Percentiles rank a stretch among this genome's conserved stretches.
These are phyloP conservation scores for Luffia ferchaultella DNA, from an alignment of 2,888 invertebrate genomes.

Conservation along the genomic window DNA sequence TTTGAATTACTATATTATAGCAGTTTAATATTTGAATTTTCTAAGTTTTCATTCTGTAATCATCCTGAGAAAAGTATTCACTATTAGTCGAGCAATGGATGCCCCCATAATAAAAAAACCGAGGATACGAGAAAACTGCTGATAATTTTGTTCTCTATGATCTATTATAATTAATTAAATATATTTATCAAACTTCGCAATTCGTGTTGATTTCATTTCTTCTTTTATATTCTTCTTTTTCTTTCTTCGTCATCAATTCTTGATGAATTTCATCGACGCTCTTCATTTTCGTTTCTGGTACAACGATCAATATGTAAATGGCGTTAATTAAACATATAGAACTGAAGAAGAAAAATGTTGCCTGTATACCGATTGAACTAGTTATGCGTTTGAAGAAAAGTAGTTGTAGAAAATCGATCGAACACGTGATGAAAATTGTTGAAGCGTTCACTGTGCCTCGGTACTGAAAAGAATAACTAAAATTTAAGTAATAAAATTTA, in stretches of 20 bases:
- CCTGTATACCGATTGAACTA: conserved; percentile 30
- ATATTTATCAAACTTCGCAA: no score
- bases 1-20: no score
- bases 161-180: no score
- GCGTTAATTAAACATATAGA: conserved; percentile 29
- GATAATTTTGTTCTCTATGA: no score
- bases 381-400: conserved; percentile 43
- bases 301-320: conserved; percentile 26
- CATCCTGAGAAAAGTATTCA: no score
- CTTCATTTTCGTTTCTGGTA: conserved; percentile 40
- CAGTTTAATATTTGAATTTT: no score
- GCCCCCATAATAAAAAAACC: no score
- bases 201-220: background rate
- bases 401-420: conserved; percentile 33
- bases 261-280: conserved; percentile 36
- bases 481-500: background rate
- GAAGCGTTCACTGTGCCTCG: conserved; percentile 42
- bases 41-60: no score
- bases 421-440: conserved; percentile 35
- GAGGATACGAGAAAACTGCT: no score
- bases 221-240: conserved; percentile 16
- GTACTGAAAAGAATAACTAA: conserved; percentile 31
- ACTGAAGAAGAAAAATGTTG: conserved; percentile 39
- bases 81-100: no score
- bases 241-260: conserved; percentile 35